Base-by-base conservation (phyloP, 2,797 vertebrate genomes). In the Sylvia borin region DNA sequence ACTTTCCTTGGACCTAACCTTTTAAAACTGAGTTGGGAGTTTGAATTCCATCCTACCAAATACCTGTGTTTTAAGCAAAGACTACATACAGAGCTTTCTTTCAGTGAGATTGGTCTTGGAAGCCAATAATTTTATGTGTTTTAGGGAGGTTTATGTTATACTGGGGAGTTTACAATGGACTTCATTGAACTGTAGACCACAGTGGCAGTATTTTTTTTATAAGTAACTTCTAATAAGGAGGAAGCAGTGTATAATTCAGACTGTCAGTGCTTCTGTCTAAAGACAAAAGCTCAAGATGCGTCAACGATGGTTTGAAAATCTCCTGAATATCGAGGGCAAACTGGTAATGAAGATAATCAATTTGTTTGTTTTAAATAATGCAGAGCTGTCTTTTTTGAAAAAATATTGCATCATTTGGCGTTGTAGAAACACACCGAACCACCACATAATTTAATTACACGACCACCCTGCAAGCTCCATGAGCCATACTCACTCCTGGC, bases 51-150 rank as follows among this genome's bases (percentile, higher is more conserved):
- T 94, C 73, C 67, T 83, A 76, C 68, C 88, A 95, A 96, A 95
- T 96, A 94, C 88, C 92, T 89, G 71, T 74, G 53, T 93, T 97
- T 97, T 97, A 97, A 97, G 95, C 77, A 95, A 94, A 96, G 88
- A 85, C 95, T 97, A 96, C 95, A 91, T 58, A 95, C 92, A 94
- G 92, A 70, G 38, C 84, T 95, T 94, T 97, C 93, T 96, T 96
- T 97, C 96, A 96, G 64, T 26, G 42, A 95, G 85, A 81, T n/a
- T 79, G 70, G 88, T 80, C 94, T 93, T 93, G 87, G 92, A 95
- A 97, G 97, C 96, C 97, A 97, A 95, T 96, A 96, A 96, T 96
- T 97, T 97, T 95, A 96, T 96, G 95, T 89, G 88, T 95, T 97
- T 95, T 82, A 91, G 45, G 50, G 87, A 97, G 92, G 91, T 96